Percentiles rank a stretch among this genome's conserved stretches.
Conservation (phyloP, 2,888 invertebrate species). For the Globia sparganii region DNA sequence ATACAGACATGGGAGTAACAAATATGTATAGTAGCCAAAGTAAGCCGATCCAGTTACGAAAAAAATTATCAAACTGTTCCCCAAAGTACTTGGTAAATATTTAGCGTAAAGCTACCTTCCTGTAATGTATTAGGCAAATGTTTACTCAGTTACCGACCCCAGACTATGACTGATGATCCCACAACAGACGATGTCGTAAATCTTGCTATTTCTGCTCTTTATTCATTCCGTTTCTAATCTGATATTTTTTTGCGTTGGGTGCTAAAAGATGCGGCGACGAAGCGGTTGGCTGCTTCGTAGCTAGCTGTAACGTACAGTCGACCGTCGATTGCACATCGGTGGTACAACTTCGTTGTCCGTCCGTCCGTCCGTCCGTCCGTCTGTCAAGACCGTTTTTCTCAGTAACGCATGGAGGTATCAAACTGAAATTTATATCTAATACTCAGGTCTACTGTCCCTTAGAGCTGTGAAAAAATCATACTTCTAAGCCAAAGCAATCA, state of each 20-base stretch:
- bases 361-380: too few species aligned
- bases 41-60: constrained; percentile 52
- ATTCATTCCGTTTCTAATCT: constrained; percentile 71
- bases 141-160: constrained; percentile 62
- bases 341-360: too few species aligned
- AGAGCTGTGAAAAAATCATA: too few species aligned
- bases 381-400: too few species aligned
- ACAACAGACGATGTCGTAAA: constrained; percentile 65
- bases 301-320: not conserved
- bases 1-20: not conserved
- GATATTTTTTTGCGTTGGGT: constrained; percentile 71
- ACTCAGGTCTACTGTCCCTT: too few species aligned
- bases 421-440: too few species aligned
- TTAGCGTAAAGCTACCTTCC: constrained; percentile 40
- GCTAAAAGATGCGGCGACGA: constrained; percentile 9
- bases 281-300: not conserved
- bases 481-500: too few species aligned
- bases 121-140: constrained; percentile 72
- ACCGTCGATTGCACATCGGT: not conserved
- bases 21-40: constrained; percentile 14
- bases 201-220: constrained; percentile 64
- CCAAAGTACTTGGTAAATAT: constrained; percentile 60
- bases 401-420: too few species aligned
- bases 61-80: constrained; percentile 57
- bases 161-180: constrained; percentile 68